These are phyloP conservation scores for Sylvia atricapilla DNA, from an alignment of 2,113 vertebrate genomes.

Conservation along the genomic window DNA sequence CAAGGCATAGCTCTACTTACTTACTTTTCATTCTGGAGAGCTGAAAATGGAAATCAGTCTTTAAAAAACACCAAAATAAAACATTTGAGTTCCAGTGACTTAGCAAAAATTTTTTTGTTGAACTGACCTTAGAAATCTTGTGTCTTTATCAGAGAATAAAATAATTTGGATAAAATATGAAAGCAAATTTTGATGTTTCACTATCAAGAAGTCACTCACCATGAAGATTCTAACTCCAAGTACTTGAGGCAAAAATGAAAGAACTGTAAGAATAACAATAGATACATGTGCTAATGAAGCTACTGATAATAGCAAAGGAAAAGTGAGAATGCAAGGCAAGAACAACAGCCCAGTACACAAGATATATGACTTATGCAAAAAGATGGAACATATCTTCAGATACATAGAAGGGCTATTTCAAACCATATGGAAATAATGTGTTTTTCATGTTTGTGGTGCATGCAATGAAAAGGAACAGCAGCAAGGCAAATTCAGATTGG, in stretches of 20 bases:
- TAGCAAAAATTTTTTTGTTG: neutral
- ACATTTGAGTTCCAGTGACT: neutral
- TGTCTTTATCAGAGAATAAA: neutral
- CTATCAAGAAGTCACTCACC: neutral
- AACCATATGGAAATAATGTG: neutral
- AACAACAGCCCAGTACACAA: neutral
- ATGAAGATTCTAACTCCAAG: neutral
- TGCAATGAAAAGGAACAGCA: neutral
- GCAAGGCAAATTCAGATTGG: neutral
- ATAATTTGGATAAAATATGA: neutral
- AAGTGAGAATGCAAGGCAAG: neutral
- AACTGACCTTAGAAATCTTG: neutral
- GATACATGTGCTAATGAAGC: neutral
- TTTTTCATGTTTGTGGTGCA: neutral
- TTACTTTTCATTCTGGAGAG: neutral
- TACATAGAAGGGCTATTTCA: neutral
- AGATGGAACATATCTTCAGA: neutral
- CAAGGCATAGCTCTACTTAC: neutral
- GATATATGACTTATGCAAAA: neutral
- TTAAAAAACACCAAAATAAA: neutral
- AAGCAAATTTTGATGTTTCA: neutral
- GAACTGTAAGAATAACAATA: neutral
- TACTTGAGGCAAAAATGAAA: neutral
- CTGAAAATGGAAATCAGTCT: neutral
- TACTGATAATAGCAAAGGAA: neutral